These are phyloP conservation scores for Heterodera schachtii DNA, from an alignment of 1,140 invertebrate genomes.

Conservation along the genomic window DNA sequence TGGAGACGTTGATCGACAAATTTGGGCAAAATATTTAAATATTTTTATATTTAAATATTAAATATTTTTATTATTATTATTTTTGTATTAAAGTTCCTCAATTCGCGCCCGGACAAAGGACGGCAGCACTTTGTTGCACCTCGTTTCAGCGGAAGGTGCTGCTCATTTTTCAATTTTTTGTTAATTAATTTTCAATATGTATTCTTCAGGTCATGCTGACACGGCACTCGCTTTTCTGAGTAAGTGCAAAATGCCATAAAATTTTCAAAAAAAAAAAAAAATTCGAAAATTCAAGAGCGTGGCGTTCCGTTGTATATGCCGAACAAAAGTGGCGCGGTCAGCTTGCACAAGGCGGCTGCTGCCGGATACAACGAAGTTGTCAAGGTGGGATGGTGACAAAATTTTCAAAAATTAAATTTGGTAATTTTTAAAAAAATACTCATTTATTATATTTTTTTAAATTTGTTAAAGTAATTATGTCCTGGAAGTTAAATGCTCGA, in stretches of 20 bases:
- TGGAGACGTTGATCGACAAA: slow-evolving; percentile 93
- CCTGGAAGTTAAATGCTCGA: too few relatives aligned
- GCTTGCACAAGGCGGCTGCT: slow-evolving; percentile 69
- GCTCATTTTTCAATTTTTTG: not conserved
- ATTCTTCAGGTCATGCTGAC: slow-evolving; percentile 83
- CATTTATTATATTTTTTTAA: slow-evolving; percentile 9
- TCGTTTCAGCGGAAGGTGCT: slow-evolving; percentile 75
- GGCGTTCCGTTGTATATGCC: slow-evolving; percentile 99
- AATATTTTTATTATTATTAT: not conserved
- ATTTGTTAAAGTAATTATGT: not conserved
- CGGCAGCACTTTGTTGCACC: slow-evolving; percentile 96
- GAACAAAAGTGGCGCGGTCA: slow-evolving; percentile 77
- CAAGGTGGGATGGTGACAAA: too few relatives aligned
- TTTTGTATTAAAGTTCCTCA: slow-evolving; percentile 47
- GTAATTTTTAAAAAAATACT: too few relatives aligned
- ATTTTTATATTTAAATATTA: not conserved
- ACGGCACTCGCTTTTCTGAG: slow-evolving; percentile 96
- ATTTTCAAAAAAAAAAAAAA: slow-evolving; percentile 1
- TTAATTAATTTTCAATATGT: slow-evolving; percentile 20
- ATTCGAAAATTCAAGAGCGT: slow-evolving; percentile 71
- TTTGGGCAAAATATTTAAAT: slow-evolving; percentile 73
- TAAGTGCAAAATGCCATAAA: not conserved
- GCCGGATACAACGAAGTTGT: slow-evolving; percentile 93
- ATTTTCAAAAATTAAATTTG: too few relatives aligned
- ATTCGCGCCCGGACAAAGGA: slow-evolving; percentile 71